phyloP scores from a whole-genome alignment of 2,888 invertebrate genomes.

The Nematopogon swammerdamellus region DNA sequence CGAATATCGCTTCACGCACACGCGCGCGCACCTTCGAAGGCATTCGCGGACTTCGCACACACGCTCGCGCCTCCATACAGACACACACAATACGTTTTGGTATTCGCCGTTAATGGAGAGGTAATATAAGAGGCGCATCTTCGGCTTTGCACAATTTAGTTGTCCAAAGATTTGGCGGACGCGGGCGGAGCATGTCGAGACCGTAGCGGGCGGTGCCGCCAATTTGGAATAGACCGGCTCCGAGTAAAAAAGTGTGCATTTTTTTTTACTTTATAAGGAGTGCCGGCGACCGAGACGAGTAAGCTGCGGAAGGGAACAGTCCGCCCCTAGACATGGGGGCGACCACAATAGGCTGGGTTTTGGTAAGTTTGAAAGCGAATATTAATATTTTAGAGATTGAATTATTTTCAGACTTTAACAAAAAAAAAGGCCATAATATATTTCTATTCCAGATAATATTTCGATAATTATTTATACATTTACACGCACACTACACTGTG shows the following conservation, averaged over 20 bases:
- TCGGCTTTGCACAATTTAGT: constrained; percentile 54
- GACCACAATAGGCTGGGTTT: not conserved
- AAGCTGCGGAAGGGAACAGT: not conserved
- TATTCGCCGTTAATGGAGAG: constrained; percentile 50
- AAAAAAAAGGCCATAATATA: no score
- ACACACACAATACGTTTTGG: constrained; percentile 53
- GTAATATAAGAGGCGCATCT: constrained; percentile 56
- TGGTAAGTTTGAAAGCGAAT: no score
- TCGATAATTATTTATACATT: no score
- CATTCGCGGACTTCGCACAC: constrained; percentile 8
- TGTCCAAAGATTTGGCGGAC: constrained; percentile 37
- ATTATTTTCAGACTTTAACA: no score
- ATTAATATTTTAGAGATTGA: no score
- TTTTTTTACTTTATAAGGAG: no score
- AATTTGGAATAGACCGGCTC: not conserved
- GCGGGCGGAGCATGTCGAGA: constrained; percentile 18
- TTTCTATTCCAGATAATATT: no score
- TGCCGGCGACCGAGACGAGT: no score
- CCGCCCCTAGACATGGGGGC: not conserved
- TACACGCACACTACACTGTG: no score
- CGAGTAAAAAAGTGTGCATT: no score
- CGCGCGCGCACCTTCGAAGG: constrained; percentile 13
- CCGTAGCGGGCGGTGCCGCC: not conserved
- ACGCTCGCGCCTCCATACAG: not conserved
- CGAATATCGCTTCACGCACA: not conserved